Conservation (phyloP, 2,113 vertebrate genomes). For the Limanda limanda region DNA sequence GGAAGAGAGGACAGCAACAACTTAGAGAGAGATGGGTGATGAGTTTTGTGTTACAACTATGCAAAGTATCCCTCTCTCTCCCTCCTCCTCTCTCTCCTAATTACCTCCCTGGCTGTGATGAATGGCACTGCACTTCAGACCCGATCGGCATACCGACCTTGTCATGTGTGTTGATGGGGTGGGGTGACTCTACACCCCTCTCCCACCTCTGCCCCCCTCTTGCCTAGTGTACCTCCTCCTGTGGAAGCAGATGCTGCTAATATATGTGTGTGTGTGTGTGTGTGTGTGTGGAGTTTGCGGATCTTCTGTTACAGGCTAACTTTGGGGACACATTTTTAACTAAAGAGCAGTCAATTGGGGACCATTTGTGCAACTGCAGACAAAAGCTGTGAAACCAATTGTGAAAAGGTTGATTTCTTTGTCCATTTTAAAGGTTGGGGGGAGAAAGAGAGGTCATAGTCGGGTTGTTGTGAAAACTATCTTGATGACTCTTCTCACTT, state of each 20-base stretch:
- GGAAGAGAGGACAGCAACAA: neutral
- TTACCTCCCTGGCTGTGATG: conserved; percentile 77
- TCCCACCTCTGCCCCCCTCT: conserved; percentile 39
- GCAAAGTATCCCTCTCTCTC: conserved; percentile 30
- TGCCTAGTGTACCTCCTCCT: conserved; percentile 69
- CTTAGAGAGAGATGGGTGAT: conserved; percentile 42
- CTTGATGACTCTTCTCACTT: no score
- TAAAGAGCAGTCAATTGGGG: neutral
- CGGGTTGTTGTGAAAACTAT: neutral
- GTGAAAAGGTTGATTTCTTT: neutral
- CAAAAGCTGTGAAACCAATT: neutral
- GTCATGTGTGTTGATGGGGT: conserved; percentile 77
- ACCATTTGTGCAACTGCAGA: neutral
- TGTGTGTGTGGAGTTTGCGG: neutral
- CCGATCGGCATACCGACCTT: conserved; percentile 77
- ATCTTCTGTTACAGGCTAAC: neutral
- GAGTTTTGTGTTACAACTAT: conserved; percentile 43
- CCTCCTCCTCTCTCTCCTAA: conserved; percentile 60
- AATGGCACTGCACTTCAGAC: conserved; percentile 72
- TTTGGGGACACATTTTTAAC: neutral
- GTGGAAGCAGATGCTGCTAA: conserved; percentile 73
- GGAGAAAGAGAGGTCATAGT: neutral
- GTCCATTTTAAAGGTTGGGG: neutral
- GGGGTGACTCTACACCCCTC: conserved; percentile 53
- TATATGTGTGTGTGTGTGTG: conserved; percentile 43